Percentiles rank a stretch among this genome's conserved stretches.
These are phyloP conservation scores for Allacma fusca DNA, from an alignment of 2,888 invertebrate genomes.

Conservation along the genomic window DNA sequence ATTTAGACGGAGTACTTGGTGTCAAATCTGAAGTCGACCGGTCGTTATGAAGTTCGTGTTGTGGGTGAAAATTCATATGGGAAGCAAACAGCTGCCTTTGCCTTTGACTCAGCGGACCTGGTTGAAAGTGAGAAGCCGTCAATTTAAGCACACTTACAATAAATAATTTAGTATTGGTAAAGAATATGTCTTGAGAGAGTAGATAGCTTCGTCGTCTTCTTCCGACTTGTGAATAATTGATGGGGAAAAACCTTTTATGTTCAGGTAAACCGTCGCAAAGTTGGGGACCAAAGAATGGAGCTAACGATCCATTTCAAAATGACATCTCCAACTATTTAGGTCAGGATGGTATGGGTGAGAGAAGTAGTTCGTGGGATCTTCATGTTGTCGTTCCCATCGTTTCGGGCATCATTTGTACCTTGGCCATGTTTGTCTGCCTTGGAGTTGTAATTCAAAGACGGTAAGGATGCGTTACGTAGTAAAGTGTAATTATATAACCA, in stretches of 20 bases:
- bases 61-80: slow-evolving; percentile 38
- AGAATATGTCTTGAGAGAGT: slow-evolving; percentile 6
- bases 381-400: slow-evolving; percentile 41
- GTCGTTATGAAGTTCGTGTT: slow-evolving; percentile 37
- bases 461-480: background rate
- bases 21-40: slow-evolving; percentile 40
- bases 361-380: slow-evolving; percentile 36
- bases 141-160: slow-evolving; percentile 14
- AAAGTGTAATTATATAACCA: background rate
- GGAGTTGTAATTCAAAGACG: slow-evolving; percentile 42
- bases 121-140: slow-evolving; percentile 39
- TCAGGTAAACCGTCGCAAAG: slow-evolving; percentile 36
- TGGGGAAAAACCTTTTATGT: slow-evolving; percentile 8
- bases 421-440: slow-evolving; percentile 42
- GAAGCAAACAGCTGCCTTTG: slow-evolving; percentile 39
- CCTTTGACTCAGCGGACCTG: slow-evolving; percentile 35
- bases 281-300: slow-evolving; percentile 36
- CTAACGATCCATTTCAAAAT: slow-evolving; percentile 40
- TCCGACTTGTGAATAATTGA: slow-evolving; percentile 27
- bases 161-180: slow-evolving; percentile 17
- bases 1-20: slow-evolving; percentile 37
- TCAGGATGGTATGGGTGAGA: slow-evolving; percentile 40
- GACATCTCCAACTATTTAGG: slow-evolving; percentile 41
- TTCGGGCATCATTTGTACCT: slow-evolving; percentile 41
- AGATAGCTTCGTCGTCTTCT: slow-evolving; percentile 1